phyloP scores from a whole-genome alignment of 1,140 invertebrate genomes.

The Acromyrmex echinatior region DNA sequence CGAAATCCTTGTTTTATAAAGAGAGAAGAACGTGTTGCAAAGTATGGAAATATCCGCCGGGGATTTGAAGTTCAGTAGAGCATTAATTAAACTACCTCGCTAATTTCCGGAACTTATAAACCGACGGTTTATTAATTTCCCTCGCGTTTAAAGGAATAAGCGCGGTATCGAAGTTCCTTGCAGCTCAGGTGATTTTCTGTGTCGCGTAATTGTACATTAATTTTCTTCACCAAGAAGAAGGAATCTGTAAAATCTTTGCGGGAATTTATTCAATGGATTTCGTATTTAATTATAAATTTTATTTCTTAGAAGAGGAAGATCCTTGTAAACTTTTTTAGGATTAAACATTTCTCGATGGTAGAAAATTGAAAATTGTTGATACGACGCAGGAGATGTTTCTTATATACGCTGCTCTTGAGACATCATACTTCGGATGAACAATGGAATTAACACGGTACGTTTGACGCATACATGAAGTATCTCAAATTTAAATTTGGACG shows the following conservation, averaged over 20 bases:
- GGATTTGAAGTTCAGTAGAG: constrained; percentile 61
- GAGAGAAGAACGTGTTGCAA: constrained; percentile 42
- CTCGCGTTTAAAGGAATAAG: constrained; percentile 61
- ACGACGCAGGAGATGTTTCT: not conserved
- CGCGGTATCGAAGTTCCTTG: constrained; percentile 52
- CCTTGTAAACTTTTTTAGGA: not conserved
- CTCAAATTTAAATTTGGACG: not conserved
- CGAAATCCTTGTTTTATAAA: not conserved
- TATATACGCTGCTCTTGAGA: not conserved
- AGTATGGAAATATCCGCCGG: constrained; percentile 55
- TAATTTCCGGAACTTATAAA: constrained; percentile 64
- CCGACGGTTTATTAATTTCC: constrained; percentile 61
- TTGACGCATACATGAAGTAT: not conserved
- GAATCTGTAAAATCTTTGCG: constrained; percentile 46
- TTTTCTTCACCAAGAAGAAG: constrained; percentile 21
- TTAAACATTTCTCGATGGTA: not conserved
- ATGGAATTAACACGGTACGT: not conserved
- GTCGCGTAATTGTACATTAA: constrained; percentile 53
- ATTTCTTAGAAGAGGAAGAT: constrained; percentile 2
- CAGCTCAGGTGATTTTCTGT: constrained; percentile 33
- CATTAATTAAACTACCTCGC: constrained; percentile 63
- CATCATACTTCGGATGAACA: not conserved
- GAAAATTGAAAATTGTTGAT: constrained; percentile 11
- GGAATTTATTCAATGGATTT: constrained; percentile 25
- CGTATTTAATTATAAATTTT: constrained; percentile 30